These are phyloP conservation scores for Apantesis nais DNA, from an alignment of 2,888 invertebrate genomes.

Conservation along the genomic window DNA sequence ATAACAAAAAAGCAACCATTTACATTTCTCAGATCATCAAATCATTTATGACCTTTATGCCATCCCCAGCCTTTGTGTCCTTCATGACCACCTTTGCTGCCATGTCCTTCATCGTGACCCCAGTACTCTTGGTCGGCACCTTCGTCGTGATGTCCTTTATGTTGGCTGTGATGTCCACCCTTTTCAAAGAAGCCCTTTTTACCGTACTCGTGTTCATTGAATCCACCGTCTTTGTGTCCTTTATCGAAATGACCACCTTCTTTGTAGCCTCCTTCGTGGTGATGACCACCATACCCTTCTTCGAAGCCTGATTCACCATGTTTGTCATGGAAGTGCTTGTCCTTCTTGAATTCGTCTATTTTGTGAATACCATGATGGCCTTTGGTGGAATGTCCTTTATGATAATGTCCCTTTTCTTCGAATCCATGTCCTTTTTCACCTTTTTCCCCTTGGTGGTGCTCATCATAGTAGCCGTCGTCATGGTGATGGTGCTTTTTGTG, in stretches of 20 bases:
- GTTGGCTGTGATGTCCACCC: conserved; percentile 91
- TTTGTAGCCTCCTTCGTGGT: conserved; percentile 91
- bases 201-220: conserved; percentile 91
- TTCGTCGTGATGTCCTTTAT: conserved; percentile 91
- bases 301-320: conserved; percentile 93
- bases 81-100: conserved; percentile 91
- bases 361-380: conserved; percentile 94
- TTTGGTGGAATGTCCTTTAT: conserved; percentile 93
- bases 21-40: conserved; percentile 20
- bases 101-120: conserved; percentile 89
- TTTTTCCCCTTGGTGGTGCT: conserved; percentile 87
- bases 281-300: conserved; percentile 91
- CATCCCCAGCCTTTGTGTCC: conserved; percentile 92
- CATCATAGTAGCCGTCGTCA: conserved; percentile 88
- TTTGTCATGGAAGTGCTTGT: conserved; percentile 94
- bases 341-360: conserved; percentile 93
- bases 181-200: conserved; percentile 92
- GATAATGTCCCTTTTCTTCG: conserved; percentile 88
- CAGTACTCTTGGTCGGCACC: conserved; percentile 91
- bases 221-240: conserved; percentile 90
- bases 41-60: conserved; percentile 78
- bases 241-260: conserved; percentile 93
- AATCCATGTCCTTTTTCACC: conserved; percentile 86
- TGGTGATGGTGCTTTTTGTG: conserved; percentile 88
- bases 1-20: conserved; percentile 59